Percentiles rank a stretch among this genome's conserved stretches.
Evolutionary conservation across 2,797 vertebrate species (phyloP).

Genomic region (Acanthurus leucopareius): DNA sequence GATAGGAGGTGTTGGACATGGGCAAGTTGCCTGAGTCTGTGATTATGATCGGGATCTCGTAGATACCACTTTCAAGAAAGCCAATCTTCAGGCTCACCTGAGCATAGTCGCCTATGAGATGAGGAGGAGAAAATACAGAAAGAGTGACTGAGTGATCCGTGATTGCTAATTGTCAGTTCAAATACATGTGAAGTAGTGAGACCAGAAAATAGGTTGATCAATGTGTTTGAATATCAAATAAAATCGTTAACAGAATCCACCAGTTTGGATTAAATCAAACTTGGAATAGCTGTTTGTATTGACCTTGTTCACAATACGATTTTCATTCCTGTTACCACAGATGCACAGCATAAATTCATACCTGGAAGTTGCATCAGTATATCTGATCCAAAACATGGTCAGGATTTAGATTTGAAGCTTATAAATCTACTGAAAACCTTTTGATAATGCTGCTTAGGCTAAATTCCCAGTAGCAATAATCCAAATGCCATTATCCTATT

Average conservation of each 20-base stretch:
- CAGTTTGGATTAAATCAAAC: slow-evolving; percentile 63
- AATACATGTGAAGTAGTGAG: slow-evolving; percentile 13
- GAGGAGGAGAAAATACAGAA: slow-evolving; percentile 19
- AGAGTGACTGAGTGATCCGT: slow-evolving; percentile 7
- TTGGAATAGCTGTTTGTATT: slow-evolving; percentile 56
- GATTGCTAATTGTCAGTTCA: slow-evolving; percentile 5
- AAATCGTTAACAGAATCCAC: slow-evolving; percentile 40
- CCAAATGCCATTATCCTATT: slow-evolving; percentile 82
- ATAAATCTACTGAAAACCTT: slow-evolving; percentile 81
- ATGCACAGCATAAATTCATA: slow-evolving; percentile 68
- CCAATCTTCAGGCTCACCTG: slow-evolving; percentile 93
- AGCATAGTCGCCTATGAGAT: slow-evolving; percentile 91
- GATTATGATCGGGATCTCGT: slow-evolving; percentile 95
- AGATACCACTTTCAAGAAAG: slow-evolving; percentile 95
- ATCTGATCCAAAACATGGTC: slow-evolving; percentile 78
- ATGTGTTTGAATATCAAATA: slow-evolving; percentile 47
- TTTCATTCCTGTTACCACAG: slow-evolving; percentile 68
- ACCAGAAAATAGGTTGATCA: slow-evolving; percentile 38
- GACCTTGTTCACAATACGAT: slow-evolving; percentile 50
- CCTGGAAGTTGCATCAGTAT: slow-evolving; percentile 79
- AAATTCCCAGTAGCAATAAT: slow-evolving; percentile 82
- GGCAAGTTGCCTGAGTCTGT: slow-evolving; percentile 97
- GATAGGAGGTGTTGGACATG: slow-evolving; percentile 93
- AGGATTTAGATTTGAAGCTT: slow-evolving; percentile 82
- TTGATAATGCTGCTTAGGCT: slow-evolving; percentile 83